These are phyloP conservation scores for Aurelia sp. DNA, from an alignment of 30 jellyfish, hydroid and myxozoan species.

Conservation along the genomic window DNA sequence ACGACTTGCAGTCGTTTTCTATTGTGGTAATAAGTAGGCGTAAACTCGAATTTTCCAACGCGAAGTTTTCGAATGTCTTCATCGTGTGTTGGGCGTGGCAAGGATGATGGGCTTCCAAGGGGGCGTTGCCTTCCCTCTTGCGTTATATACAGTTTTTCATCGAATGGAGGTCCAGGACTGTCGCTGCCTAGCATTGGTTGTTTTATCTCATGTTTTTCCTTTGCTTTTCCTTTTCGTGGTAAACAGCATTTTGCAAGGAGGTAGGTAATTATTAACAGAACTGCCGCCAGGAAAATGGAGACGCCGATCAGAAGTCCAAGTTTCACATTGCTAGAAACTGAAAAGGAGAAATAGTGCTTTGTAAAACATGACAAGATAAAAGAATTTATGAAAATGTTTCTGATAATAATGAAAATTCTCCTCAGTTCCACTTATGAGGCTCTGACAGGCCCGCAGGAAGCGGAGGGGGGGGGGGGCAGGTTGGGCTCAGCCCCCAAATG, in stretches of 20 bases:
- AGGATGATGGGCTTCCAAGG: constrained; percentile 11
- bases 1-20: constrained; percentile 70
- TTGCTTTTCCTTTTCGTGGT: constrained; percentile 1
- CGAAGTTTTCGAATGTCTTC: constrained; percentile 83
- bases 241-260: constrained; percentile 21
- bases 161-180: constrained; percentile 9
- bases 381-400: neutral
- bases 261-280: neutral
- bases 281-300: constrained; percentile 23
- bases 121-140: no score
- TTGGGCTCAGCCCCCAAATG: no score
- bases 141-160: neutral
- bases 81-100: constrained; percentile 55
- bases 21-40: constrained; percentile 79
- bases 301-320: constrained; percentile 54
- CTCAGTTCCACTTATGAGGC: neutral
- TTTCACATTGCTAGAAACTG: constrained; percentile 39
- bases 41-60: constrained; percentile 75
- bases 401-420: neutral
- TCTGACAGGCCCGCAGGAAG: no score
- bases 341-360: neutral
- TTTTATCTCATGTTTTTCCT: neutral
- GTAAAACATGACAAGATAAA: neutral
- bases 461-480: no score
- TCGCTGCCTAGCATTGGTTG: neutral